These are phyloP conservation scores for Gorsachius magnificus DNA, from an alignment of 2,797 vertebrate species.

Conservation along the genomic window DNA sequence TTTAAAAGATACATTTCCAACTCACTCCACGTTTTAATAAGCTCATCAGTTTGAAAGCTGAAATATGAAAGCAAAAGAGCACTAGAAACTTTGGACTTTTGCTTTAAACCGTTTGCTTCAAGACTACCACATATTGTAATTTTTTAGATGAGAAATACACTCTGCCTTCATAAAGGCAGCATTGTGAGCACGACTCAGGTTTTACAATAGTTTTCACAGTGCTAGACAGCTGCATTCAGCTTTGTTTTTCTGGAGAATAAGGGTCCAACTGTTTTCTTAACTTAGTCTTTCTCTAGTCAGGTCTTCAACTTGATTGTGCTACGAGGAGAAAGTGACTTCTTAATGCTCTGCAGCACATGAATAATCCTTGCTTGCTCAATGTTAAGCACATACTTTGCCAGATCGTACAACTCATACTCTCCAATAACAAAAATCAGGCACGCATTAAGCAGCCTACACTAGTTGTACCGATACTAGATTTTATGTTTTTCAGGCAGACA, in stretches of 20 bases:
- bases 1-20: not conserved
- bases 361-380: not conserved
- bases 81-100: not conserved
- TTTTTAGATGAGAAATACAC: not conserved
- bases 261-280: not conserved
- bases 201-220: not conserved
- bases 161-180: not conserved
- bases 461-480: not conserved
- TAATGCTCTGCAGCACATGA: not conserved
- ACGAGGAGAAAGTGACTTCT: not conserved
- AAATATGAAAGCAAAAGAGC: not conserved
- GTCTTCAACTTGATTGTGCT: not conserved
- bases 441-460: not conserved
- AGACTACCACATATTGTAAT: not conserved
- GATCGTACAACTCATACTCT: not conserved
- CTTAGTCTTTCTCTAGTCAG: not conserved
- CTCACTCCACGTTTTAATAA: not conserved
- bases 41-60: not conserved
- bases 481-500: not conserved
- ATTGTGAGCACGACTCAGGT: not conserved
- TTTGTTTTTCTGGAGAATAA: not conserved
- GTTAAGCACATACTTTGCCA: not conserved
- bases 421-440: not conserved
- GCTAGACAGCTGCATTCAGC: not conserved
- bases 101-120: not conserved